Base-by-base conservation (phyloP, 1,140 invertebrate species). In the Aphelenchoides avenae region DNA sequence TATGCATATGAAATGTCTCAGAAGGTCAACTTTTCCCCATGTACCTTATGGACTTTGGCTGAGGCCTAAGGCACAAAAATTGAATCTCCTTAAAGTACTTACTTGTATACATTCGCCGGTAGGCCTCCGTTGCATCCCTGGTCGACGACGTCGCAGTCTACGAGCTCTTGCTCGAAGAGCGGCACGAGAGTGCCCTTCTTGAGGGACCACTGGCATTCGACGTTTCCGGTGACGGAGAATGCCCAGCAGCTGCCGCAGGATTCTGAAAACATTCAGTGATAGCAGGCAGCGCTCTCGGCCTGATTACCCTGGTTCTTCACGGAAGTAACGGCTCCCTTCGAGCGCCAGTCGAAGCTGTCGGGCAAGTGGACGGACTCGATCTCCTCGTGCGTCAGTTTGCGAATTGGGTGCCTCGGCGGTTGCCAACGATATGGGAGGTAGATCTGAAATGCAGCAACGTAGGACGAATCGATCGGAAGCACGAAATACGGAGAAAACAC, bases 241-340 rank as follows among this genome's bases (percentile, higher is more conserved):
- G 93, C 93, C 94, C 94, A 98, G 73, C 93, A 97, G 24, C 89
- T 94, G 6, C 93, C 92, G 79, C 93, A 98, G 5, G 58, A 47
- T 29, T 77, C 78, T 77, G 79, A 52, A n/a, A 27, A 67, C 64
- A 24, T 9, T 43, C 37, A 36, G 58, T 59, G 30, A 27, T 18
- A 5, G 27, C 5, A 61, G 9, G 56, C 18, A 50, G 5, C 5
- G n/a, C 34, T 36, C 18, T 13, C 13, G 11, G 34, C 34, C 18
- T 36, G 18, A n/a, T n/a, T 24, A n/a, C 61, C 79, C 70, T 82
- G 81, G 57, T 82, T 84, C 79, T 96, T 96, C 0, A 96, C 89
- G 44, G 83, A 79, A 5, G 87, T 87, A 1, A 89, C 87, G 18
- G 80, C 85, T 55, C 82, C 81, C 39, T 84, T 78, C 39, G 85